phyloP scores from a whole-genome alignment of 2,797 vertebrate genomes.

The Danio choprae region DNA sequence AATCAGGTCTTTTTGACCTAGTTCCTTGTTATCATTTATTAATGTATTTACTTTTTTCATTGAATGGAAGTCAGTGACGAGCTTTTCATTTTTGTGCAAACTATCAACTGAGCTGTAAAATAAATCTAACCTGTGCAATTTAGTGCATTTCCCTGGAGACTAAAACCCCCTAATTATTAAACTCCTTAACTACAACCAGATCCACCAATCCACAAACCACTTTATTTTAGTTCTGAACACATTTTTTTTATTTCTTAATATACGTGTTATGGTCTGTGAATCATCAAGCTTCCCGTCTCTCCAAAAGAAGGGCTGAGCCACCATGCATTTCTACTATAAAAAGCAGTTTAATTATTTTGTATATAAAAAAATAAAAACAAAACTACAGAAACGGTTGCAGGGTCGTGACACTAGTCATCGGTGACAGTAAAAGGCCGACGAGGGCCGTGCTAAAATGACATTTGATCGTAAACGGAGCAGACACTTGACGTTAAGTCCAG shows the following conservation, averaged over 20 bases:
- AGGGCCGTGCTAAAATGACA: constrained; percentile 52
- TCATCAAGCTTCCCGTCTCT: constrained; percentile 83
- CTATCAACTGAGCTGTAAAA: too few species aligned
- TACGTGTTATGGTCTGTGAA: constrained; percentile 79
- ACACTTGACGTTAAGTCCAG: constrained; percentile 49
- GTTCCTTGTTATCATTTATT: too few species aligned
- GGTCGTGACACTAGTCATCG: constrained; percentile 69
- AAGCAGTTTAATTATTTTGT: constrained; percentile 85
- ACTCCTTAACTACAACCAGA: neutral
- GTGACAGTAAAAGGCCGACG: constrained; percentile 57
- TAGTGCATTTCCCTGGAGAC: too few species aligned
- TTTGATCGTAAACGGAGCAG: constrained; percentile 53
- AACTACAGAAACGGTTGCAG: constrained; percentile 78
- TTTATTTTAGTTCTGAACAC: constrained; percentile 61
- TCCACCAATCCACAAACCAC: constrained; percentile 65
- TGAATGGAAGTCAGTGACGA: too few species aligned
- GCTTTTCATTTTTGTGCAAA: too few species aligned
- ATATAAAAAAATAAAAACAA: constrained; percentile 71
- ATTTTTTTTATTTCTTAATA: constrained; percentile 85
- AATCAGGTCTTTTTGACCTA: too few species aligned
- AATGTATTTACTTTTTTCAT: too few species aligned
- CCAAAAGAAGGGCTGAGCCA: constrained; percentile 79
- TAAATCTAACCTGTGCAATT: too few species aligned
- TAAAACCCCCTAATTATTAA: too few species aligned
- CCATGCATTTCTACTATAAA: constrained; percentile 86